These are phyloP conservation scores for Tethea ocularis DNA, from an alignment of 2,888 invertebrate species.

Conservation along the genomic window DNA sequence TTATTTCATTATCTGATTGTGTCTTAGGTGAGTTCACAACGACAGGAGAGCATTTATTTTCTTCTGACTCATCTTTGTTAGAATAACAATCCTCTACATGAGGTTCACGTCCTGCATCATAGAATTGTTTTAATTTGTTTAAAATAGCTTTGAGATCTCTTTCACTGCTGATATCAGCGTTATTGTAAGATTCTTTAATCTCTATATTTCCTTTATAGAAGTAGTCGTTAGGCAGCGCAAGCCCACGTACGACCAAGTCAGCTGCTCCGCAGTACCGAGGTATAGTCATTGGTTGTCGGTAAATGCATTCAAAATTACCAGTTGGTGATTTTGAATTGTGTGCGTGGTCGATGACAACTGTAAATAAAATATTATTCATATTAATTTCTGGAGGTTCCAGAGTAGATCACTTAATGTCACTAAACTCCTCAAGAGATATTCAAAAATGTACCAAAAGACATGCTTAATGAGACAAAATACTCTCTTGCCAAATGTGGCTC, in stretches of 20 bases:
- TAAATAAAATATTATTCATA: not conserved
- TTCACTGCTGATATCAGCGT: slow-evolving; percentile 46
- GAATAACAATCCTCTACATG: slow-evolving; percentile 38
- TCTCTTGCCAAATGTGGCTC: no score
- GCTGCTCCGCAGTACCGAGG: slow-evolving; percentile 50
- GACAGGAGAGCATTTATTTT: not conserved
- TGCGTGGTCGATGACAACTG: slow-evolving; percentile 81
- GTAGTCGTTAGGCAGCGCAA: slow-evolving; percentile 56
- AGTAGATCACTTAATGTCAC: not conserved
- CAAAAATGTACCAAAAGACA: no score
- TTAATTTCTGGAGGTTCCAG: no score
- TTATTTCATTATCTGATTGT: slow-evolving; percentile 43
- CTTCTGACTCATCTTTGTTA: slow-evolving; percentile 17
- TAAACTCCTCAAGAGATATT: not conserved
- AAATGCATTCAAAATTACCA: slow-evolving; percentile 85
- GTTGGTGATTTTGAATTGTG: slow-evolving; percentile 71
- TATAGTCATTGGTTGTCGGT: slow-evolving; percentile 64
- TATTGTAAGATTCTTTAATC: slow-evolving; percentile 43
- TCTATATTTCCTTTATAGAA: slow-evolving; percentile 63
- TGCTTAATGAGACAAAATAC: no score
- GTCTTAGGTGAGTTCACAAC: slow-evolving; percentile 32
- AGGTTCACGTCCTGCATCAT: slow-evolving; percentile 49
- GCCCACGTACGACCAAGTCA: slow-evolving; percentile 59
- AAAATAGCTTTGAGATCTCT: slow-evolving; percentile 47
- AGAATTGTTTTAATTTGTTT: slow-evolving; percentile 48